Evolutionary conservation across 2,797 vertebrate genomes (phyloP).

Genomic region (Epinephelus malabaricus): DNA sequence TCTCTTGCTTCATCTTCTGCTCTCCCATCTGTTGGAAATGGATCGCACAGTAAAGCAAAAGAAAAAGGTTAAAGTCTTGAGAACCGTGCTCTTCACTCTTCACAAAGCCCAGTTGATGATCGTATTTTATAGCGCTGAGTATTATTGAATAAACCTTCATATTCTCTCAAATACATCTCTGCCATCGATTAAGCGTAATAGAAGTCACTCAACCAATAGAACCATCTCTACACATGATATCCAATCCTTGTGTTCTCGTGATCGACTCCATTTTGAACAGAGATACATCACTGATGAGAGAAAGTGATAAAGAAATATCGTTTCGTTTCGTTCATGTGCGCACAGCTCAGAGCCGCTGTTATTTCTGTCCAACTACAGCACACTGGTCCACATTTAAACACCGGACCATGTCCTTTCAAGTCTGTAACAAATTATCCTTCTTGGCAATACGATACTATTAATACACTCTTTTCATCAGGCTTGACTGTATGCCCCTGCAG

Average conservation of each 20-base stretch:
- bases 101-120: constrained; percentile 37
- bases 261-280: constrained; percentile 25
- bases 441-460: not conserved
- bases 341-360: not conserved
- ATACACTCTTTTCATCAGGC: not conserved
- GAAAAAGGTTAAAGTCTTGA: constrained; percentile 32
- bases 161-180: constrained; percentile 33
- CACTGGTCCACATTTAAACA: not conserved
- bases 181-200: constrained; percentile 40
- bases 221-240: not conserved
- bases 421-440: not conserved
- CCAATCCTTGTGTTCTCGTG: not conserved
- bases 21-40: constrained; percentile 56
- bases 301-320: constrained; percentile 6
- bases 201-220: constrained; percentile 40
- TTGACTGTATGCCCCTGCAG: not conserved
- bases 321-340: constrained; percentile 7
- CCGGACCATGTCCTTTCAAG: not conserved
- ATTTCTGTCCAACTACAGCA: not conserved
- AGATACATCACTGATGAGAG: constrained; percentile 22
- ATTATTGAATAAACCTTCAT: constrained; percentile 52
- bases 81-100: constrained; percentile 19
- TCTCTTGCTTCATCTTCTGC: constrained; percentile 45
- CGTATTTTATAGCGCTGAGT: constrained; percentile 24
- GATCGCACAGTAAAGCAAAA: constrained; percentile 31